Conservation (phyloP, 1,140 invertebrate genomes). For the Stegodyphus dumicola region DNA sequence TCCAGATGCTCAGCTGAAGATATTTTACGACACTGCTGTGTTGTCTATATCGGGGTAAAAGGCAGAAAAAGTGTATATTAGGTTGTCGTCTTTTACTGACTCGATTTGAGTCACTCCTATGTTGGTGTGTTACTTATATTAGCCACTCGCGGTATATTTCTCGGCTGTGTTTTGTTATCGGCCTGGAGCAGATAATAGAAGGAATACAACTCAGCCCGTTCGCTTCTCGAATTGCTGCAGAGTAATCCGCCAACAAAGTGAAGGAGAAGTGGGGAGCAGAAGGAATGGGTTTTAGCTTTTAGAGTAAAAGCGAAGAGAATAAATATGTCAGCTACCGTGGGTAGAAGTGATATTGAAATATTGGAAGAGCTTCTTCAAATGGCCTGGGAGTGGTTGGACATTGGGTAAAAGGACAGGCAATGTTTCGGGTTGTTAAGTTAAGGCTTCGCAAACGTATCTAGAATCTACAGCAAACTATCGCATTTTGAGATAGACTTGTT, state of each 20-base stretch:
- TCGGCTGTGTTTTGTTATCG: slow-evolving; percentile 2
- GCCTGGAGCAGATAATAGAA: background rate
- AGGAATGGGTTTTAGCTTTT: slow-evolving; percentile 56
- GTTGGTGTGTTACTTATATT: slow-evolving; percentile 49
- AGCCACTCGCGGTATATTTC: slow-evolving; percentile 12
- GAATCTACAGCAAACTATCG: too few species aligned
- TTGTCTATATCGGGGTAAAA: slow-evolving; percentile 39
- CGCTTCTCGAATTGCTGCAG: slow-evolving; percentile 12
- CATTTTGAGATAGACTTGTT: too few species aligned
- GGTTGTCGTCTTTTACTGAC: slow-evolving; percentile 23
- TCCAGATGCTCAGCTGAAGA: slow-evolving; percentile 45
- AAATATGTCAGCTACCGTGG: slow-evolving; percentile 50
- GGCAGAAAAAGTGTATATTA: slow-evolving; percentile 38
- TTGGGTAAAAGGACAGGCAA: too few species aligned
- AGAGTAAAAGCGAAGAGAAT: slow-evolving; percentile 48
- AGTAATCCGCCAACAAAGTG: background rate
- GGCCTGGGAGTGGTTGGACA: too few species aligned
- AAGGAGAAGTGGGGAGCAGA: background rate
- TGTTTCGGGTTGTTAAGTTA: too few species aligned
- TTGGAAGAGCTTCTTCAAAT: background rate
- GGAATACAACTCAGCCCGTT: slow-evolving; percentile 20
- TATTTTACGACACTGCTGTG: slow-evolving; percentile 46
- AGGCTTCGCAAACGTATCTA: too few species aligned
- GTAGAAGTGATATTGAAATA: slow-evolving; percentile 54
- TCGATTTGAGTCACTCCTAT: slow-evolving; percentile 22